phyloP scores from a whole-genome alignment of 1,140 invertebrate genomes.

The Apis dorsata region DNA sequence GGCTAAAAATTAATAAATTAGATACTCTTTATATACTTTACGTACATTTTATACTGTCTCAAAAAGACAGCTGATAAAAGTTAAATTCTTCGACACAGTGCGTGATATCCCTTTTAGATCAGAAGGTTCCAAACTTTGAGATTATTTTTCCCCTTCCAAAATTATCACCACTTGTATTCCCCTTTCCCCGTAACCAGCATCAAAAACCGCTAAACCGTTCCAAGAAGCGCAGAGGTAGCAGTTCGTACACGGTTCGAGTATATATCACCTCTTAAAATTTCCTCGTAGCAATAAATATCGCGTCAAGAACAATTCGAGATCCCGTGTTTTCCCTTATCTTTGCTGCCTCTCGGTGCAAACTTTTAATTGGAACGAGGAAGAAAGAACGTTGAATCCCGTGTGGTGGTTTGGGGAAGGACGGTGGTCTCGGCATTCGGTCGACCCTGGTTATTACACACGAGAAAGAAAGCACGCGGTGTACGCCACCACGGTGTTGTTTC shows the following conservation, averaged over 20 bases:
- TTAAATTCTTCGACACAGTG: no score
- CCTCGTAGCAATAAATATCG: conserved; percentile 38
- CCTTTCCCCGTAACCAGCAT: no score
- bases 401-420: background rate
- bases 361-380: conserved; percentile 46
- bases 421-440: background rate
- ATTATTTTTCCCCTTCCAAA: no score
- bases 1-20: no score
- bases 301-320: conserved; percentile 26
- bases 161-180: no score
- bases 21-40: no score
- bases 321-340: conserved; percentile 43
- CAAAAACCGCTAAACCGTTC: no score
- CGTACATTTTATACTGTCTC: no score
- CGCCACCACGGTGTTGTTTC: background rate
- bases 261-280: background rate
- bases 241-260: background rate
- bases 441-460: conserved; percentile 19
- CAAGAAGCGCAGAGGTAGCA: background rate
- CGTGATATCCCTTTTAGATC: no score
- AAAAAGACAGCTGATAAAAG: no score
- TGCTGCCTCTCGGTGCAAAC: conserved; percentile 23
- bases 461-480: conserved; percentile 20
- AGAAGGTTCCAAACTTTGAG: no score
- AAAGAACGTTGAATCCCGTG: background rate